Base-by-base conservation (phyloP, 1,140 invertebrate genomes). In the Heterodera schachtii region DNA sequence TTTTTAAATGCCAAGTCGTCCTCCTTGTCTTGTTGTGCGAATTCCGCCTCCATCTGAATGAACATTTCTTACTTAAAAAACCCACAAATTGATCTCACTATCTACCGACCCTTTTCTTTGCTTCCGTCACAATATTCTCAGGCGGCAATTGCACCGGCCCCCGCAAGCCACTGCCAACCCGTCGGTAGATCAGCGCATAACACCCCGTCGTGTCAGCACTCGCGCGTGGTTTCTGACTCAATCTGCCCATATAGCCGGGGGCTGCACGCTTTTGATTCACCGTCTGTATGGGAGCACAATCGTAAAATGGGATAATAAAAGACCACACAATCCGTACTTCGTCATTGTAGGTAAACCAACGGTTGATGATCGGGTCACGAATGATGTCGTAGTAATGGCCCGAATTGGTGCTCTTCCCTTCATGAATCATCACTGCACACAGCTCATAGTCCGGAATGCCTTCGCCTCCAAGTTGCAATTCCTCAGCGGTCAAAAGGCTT, bases 321-420 rank as follows among this genome's bases (percentile, higher is more conserved):
- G 13, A 66, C n/a, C 11, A 70, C 57, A 46, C 44, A 60, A 69
- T 64, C 47, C 73, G 13, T 43, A 89, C 88, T 64, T 85, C 81
- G 69, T 89, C 87, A 75, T 90, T 89, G 79, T 89, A 89, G 11
- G 78, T 86, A 80, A 88, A 90, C 87, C 87, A 89, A 66, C 84
- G 82, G n/a, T 74, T 70, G 52, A 57, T 83, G 41, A 75, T 60
- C 2, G 88, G 88, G 74, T 89, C 82, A 47, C 85, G 84, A 46
- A 89, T 89, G 1, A 89, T 31, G 79, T 89, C 87, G 78, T 87
- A 90, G 70, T 89, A 89, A 74, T 89, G 87, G 0, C 87, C 87
- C 46, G 86, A 88, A 57, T 89, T 69, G 0, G 86, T 81, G 57
- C 86, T 86, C n/a, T 64, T 71, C 8, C 87, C 86, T 75, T 89